Conservation (phyloP, 1,140 invertebrate genomes). For the Drosophila saltans region DNA sequence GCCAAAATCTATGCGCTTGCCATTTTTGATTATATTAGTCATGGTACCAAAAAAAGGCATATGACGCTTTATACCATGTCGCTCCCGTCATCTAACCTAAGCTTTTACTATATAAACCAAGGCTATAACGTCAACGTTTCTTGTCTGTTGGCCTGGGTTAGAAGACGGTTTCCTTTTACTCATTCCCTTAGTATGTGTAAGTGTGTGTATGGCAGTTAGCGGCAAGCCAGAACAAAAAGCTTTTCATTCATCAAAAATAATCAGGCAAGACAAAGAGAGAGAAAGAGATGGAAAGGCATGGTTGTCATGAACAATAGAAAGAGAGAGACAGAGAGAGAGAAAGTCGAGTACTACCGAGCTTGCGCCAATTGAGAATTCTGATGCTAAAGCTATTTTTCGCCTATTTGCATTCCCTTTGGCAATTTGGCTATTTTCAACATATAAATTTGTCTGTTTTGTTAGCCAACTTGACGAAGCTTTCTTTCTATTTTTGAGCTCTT, state of each 20-base stretch:
- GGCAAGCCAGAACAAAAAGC: constrained; percentile 66
- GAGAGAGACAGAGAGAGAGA: constrained; percentile 19
- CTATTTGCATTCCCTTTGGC: constrained; percentile 36
- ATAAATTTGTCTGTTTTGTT: constrained; percentile 12
- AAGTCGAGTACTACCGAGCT: constrained; percentile 49
- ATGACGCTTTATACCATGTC: constrained; percentile 55
- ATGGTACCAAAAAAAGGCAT: constrained; percentile 77
- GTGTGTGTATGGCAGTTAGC: constrained; percentile 45
- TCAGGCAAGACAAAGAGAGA: constrained; percentile 42
- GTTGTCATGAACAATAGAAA: background rate
- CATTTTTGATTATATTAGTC: constrained; percentile 78
- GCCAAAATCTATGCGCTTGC: constrained; percentile 70
- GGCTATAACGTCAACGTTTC: constrained; percentile 28
- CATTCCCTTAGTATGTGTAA: background rate
- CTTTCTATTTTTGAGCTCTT: constrained; percentile 57
- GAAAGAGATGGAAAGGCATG: background rate
- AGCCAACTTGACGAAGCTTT: constrained; percentile 69
- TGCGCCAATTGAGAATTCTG: constrained; percentile 63
- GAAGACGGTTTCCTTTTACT: constrained; percentile 10
- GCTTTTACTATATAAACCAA: constrained; percentile 50
- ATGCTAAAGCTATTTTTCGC: constrained; percentile 67
- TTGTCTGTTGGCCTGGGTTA: constrained; percentile 9
- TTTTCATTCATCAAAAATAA: constrained; percentile 79
- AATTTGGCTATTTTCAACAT: constrained; percentile 56
- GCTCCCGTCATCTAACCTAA: constrained; percentile 7